Base-by-base conservation (phyloP, 23 tunicate genomes). In the Botrylloides violaceus region DNA sequence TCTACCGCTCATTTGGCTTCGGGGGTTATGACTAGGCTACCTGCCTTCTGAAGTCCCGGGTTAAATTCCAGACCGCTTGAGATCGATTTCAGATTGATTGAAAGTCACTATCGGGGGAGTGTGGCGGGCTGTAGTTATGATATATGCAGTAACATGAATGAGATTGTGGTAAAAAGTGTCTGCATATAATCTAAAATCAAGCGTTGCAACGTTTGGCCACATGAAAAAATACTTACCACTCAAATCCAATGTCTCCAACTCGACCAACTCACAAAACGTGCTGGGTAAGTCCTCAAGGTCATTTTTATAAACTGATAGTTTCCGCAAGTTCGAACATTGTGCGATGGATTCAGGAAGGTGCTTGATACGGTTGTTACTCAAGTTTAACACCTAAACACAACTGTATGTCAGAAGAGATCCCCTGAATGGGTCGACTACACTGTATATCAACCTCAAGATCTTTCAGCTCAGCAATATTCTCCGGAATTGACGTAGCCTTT, bases 391-490 rank as follows among this genome's bases (percentile, higher is more conserved):
- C 83, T 79, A 49, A 34, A 6, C n/a, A n/a, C n/a, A n/a, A n/a
- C n/a, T n/a, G n/a, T n/a, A n/a, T n/a, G n/a, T n/a, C n/a, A n/a
- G n/a, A n/a, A n/a, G n/a, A n/a, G n/a, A 47, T 18, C 55, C 15
- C 18, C 18, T 47, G 55, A 18, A 47, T 47, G 18, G 18, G 18
- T 47, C 12, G 18, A 47, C 12, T 47, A 47, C 55, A 47, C 55
- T 18, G 18, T 47, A 12, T 71, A 22, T 62, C 2, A 23, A 80
- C 85, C 85, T 80, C 61, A 1, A 80, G 72, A 15, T 39, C 26
- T 19, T 63, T 72, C 19, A 80, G 72, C 53, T 72, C 80, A 4
- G 85, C 33, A 21, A 80, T 80, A 6, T 63, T 61, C 75, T 82
- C 81, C 32, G 88, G 88, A 2, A 82, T 28, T 20, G 32, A 3